Evolutionary conservation across 2,888 invertebrate species (phyloP).

Genomic region (Oligia fasciuncula): DNA sequence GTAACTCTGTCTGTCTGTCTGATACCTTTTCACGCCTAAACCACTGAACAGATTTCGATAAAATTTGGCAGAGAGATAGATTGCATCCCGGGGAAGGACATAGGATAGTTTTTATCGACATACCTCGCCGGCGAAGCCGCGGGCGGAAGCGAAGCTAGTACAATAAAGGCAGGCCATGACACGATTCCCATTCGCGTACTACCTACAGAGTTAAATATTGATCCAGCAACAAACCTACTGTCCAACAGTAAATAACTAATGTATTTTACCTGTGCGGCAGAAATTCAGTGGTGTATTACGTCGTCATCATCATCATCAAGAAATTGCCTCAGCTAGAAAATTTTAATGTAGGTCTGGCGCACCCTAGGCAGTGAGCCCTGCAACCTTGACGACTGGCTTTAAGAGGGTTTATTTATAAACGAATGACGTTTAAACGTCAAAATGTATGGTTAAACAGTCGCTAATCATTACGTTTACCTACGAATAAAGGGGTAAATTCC

Average conservation of each 20-base stretch:
- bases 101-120: no score
- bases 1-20: no score
- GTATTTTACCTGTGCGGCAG: neutral
- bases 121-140: no score
- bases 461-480: no score
- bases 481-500: no score
- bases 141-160: neutral
- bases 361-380: neutral
- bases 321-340: neutral
- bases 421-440: no score
- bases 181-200: slow-evolving; percentile 1
- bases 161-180: slow-evolving; percentile 21
- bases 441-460: no score
- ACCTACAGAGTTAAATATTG: neutral
- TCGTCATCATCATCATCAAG: neutral
- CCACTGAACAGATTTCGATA: no score
- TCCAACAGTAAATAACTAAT: slow-evolving; percentile 31
- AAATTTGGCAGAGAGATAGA: no score
- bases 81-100: no score
- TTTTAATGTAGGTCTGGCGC: neutral
- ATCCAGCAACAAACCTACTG: slow-evolving; percentile 16
- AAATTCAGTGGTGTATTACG: neutral
- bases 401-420: no score
- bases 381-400: neutral
- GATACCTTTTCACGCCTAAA: no score